Conservation (phyloP, 2,797 vertebrate genomes). For the Cygnus olor region DNA sequence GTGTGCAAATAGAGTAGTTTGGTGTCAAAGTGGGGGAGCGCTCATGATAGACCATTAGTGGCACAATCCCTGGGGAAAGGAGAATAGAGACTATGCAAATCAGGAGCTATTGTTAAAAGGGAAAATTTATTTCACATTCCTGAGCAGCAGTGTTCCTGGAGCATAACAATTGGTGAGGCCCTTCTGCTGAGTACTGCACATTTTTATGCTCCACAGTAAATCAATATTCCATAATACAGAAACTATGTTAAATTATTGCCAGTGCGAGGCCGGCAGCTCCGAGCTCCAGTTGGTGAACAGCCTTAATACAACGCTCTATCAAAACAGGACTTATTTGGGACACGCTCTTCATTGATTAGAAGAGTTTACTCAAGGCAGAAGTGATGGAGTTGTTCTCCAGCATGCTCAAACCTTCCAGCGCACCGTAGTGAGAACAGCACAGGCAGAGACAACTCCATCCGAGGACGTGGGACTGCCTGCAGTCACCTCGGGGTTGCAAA, state of each 20-base stretch:
- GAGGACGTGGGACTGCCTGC: background rate
- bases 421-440: background rate
- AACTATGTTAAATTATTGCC: background rate
- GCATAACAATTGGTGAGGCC: constrained; percentile 67
- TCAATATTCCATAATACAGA: constrained; percentile 46
- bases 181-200: constrained; percentile 62
- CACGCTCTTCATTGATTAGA: background rate
- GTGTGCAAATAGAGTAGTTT: background rate
- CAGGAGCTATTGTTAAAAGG: constrained; percentile 53
- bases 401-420: background rate
- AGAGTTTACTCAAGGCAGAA: background rate
- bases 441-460: background rate
- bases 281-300: background rate
- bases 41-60: background rate
- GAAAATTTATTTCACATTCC: constrained; percentile 71
- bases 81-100: constrained; percentile 54
- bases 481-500: background rate
- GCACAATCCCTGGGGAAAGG: constrained; percentile 1
- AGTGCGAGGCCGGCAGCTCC: background rate
- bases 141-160: constrained; percentile 63
- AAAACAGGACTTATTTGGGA: background rate
- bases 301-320: rapidly evolving
- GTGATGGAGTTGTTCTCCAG: background rate
- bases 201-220: constrained; percentile 57
- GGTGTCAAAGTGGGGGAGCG: constrained; percentile 17